Conservation (phyloP, 1,140 invertebrate species). For the Atta colombica region DNA sequence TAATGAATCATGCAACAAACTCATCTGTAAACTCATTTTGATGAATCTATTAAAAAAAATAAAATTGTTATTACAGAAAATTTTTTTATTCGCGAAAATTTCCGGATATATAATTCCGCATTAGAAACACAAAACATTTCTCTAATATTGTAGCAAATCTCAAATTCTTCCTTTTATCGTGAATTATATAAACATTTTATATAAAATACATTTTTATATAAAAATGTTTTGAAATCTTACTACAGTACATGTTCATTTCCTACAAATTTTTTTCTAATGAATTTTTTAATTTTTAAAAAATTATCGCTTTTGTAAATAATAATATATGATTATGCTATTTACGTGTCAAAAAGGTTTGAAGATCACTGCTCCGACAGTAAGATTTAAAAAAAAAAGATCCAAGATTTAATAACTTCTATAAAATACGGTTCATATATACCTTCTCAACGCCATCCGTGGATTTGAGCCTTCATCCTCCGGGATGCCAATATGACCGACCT, state of each 20-base stretch:
- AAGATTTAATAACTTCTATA: neutral
- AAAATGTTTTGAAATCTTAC: neutral
- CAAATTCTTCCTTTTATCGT: neutral
- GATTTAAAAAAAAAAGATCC: too few species aligned
- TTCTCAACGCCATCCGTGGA: slow-evolving; percentile 91
- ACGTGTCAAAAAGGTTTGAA: neutral
- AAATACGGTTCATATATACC: slow-evolving; percentile 76
- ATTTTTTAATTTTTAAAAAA: neutral
- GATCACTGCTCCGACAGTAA: neutral
- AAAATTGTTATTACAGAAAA: too few species aligned
- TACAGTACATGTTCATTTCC: neutral
- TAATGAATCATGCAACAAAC: too few species aligned
- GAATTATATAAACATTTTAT: too few species aligned
- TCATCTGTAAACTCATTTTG: too few species aligned
- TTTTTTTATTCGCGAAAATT: too few species aligned
- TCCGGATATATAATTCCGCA: too few species aligned
- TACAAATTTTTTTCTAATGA: neutral
- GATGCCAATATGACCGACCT: slow-evolving; percentile 86
- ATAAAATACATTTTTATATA: neutral
- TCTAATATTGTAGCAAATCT: neutral
- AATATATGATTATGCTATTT: neutral
- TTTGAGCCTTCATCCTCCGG: slow-evolving; percentile 90
- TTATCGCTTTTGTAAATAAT: neutral
- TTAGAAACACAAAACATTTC: neutral
- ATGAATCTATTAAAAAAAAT: too few species aligned